Evolutionary conservation across 1,140 invertebrate species (phyloP).

Genomic region (Drosophila sp.): DNA sequence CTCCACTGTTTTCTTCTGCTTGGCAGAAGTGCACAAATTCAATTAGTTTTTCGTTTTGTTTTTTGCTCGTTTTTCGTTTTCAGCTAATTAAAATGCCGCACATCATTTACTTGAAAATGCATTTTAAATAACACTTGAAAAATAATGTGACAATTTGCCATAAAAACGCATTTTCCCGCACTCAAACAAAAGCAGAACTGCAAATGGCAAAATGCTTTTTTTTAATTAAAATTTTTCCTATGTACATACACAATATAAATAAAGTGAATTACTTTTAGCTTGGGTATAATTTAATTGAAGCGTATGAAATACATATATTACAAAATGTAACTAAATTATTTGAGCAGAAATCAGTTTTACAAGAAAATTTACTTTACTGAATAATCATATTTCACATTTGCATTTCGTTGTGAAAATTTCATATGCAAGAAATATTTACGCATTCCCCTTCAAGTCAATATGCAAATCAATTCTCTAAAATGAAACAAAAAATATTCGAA

Average conservation of each 20-base stretch:
- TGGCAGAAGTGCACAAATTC: conserved; percentile 19
- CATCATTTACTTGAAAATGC: conserved; percentile 71
- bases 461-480: conserved; percentile 50
- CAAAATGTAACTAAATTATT: not conserved
- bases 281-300: conserved; percentile 4
- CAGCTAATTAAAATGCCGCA: conserved; percentile 73
- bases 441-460: conserved; percentile 36
- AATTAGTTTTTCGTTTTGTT: conserved; percentile 15
- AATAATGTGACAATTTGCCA: conserved; percentile 54
- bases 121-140: conserved; percentile 71
- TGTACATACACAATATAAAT: not conserved
- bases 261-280: not conserved
- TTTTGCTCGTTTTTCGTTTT: conserved; percentile 21
- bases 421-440: conserved; percentile 14
- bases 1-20: conserved; percentile 11
- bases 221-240: conserved; percentile 44
- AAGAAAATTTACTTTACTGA: conserved; percentile 11
- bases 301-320: conserved; percentile 1
- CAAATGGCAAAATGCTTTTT: conserved; percentile 33
- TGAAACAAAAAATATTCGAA: not conserved
- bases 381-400: conserved; percentile 9
- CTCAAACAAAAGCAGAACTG: not conserved
- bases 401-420: conserved; percentile 11
- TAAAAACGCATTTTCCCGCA: conserved; percentile 11
- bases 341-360: conserved; percentile 13